Conservation (phyloP, 1,140 invertebrate species). For the Calephelis virginiensis region DNA sequence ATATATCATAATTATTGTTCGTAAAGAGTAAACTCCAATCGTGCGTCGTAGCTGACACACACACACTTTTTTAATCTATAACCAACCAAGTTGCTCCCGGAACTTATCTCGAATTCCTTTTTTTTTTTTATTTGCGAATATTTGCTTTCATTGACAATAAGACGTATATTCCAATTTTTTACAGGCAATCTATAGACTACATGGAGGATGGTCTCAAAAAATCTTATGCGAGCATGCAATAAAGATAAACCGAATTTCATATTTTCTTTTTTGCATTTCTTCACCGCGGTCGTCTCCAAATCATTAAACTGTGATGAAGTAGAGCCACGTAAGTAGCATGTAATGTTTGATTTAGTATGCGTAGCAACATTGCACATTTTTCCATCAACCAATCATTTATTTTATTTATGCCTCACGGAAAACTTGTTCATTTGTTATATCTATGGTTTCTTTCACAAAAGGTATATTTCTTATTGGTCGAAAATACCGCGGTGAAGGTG, state of each 20-base stretch:
- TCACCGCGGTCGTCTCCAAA: neutral
- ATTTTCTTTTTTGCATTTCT: conserved; percentile 17
- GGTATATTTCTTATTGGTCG: no score
- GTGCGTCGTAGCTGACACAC: no score
- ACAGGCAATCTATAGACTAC: conserved; percentile 38
- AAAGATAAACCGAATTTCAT: conserved; percentile 40
- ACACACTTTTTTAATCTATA: no score
- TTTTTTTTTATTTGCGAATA: conserved; percentile 39
- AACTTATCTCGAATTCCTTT: conserved; percentile 48
- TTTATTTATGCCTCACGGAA: conserved; percentile 24
- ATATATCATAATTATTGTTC: no score
- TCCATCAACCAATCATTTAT: conserved; percentile 46
- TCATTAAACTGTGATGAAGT: conserved; percentile 21
- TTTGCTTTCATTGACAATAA: conserved; percentile 19
- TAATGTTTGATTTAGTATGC: conserved; percentile 31
- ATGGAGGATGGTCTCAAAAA: conserved; percentile 55
- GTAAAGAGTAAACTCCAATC: no score
- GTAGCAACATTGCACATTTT: conserved; percentile 47
- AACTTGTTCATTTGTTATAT: no score
- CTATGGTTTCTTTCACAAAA: no score
- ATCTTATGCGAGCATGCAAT: conserved; percentile 48
- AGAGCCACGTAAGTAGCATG: conserved; percentile 16
- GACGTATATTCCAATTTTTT: conserved; percentile 40
- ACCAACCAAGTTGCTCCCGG: conserved; percentile 33
- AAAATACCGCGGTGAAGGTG: no score